These are phyloP conservation scores for Sorex araneus DNA, from an alignment of 2,113 vertebrate genomes.

Conservation along the genomic window DNA sequence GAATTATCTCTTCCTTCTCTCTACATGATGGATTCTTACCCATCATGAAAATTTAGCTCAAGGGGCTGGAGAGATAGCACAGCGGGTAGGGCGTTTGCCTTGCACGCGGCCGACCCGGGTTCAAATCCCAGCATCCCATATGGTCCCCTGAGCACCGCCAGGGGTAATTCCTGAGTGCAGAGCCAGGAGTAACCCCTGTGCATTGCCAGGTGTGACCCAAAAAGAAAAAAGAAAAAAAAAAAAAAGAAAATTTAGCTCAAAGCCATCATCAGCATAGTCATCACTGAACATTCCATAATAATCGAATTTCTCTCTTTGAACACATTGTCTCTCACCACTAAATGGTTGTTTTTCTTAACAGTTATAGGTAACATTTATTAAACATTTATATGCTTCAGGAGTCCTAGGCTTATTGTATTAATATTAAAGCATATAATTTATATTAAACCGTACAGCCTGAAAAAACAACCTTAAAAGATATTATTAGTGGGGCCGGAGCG, in stretches of 20 bases:
- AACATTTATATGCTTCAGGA: neutral
- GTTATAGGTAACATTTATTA: neutral
- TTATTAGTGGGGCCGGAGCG: no score
- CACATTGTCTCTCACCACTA: slow-evolving; percentile 1
- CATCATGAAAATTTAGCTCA: neutral
- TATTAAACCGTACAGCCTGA: neutral
- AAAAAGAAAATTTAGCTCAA: no score
- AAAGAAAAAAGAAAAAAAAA: no score
- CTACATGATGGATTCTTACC: neutral
- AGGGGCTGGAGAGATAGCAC: no score
- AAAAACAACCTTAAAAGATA: neutral
- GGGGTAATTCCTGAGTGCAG: no score
- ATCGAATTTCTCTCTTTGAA: slow-evolving; percentile 18
- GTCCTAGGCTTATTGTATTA: neutral
- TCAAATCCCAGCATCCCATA: no score
- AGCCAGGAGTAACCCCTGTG: no score
- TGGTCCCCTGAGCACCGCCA: no score
- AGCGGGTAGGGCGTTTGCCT: no score
- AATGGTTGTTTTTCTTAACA: neutral
- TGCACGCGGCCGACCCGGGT: no score
- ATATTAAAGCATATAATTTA: neutral
- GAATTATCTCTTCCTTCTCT: neutral
- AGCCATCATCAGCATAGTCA: neutral
- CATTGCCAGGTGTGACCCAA: no score
- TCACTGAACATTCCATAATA: neutral